Base-by-base conservation (phyloP, 2,797 vertebrate genomes). In the Remorina albescens region DNA sequence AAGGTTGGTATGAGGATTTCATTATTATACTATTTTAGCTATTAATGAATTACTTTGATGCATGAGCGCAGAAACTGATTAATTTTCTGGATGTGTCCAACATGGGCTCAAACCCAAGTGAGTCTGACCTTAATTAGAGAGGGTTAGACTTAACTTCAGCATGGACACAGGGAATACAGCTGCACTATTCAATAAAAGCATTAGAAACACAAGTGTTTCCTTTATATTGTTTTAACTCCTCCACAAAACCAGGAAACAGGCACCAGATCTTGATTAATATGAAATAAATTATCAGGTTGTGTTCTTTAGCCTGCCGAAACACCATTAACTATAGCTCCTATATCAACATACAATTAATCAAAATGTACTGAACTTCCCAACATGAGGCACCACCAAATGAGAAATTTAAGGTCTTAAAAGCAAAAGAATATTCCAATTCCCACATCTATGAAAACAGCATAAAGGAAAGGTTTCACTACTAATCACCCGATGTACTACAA, bases 391-490 rank as follows among this genome's bases (percentile, higher is more conserved):
- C 12, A 47, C 23, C 9, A 8, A 53, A 19, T 6, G 25, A 23
- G 21, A 18, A 21, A 32, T 25, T 44, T 10, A 41, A 26, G 9
- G 26, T 54, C 8, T 19, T 54, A 6, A 15, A 8, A 25, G 16
- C 8, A 1, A 16, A n/a, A 39, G 30, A 39, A 15, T 39, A 39
- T 39, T 39, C 37, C 46, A 11, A 13, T 46, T 46, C 8, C 23
- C 8, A n/a, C 5, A 44, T 39, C 2, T 9, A 47, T 36, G 32
- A 30, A 26, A 58, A 67, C 44, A 49, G 0, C 59, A 15, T 55
- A 51, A 67, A 67, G 66, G 44, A 65, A 72, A 75, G 28, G 21
- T 54, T 19, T 32, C 23, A 49, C 19, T 30, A 18, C 19, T 28
- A 47, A 59, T 58, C 37, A 26, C 23, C 32, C 4, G 19, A 21